A percentile compares a stretch with the other conserved stretches of the same genome.
Conservation (phyloP, 2,113 vertebrate species). For the Catagonus wagneri region DNA sequence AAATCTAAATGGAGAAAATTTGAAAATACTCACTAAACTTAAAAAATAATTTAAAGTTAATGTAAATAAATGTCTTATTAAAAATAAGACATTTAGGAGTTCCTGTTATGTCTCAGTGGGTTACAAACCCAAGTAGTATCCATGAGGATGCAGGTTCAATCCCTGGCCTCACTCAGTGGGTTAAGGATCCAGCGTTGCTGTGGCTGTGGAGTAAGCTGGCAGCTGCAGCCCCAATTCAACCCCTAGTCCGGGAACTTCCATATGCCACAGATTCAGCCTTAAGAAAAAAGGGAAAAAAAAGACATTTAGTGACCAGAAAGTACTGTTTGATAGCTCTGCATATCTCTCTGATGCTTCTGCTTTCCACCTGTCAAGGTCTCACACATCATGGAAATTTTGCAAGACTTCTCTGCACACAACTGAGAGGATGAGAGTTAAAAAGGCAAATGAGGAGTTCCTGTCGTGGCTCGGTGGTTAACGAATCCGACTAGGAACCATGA, state of each 20-base stretch:
- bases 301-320: not conserved
- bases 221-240: too few relatives aligned
- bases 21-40: not conserved
- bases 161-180: too few relatives aligned
- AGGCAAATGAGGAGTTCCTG: not conserved
- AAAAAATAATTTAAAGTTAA: not conserved
- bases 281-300: too few relatives aligned
- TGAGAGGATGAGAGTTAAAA: not conserved
- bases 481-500: too few relatives aligned
- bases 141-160: too few relatives aligned
- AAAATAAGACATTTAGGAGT: not conserved
- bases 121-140: too few relatives aligned
- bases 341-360: not conserved
- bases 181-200: too few relatives aligned
- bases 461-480: too few relatives aligned
- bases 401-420: not conserved
- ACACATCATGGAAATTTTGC: not conserved
- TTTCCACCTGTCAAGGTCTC: not conserved
- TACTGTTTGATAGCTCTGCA: not conserved
- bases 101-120: too few relatives aligned
- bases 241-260: too few relatives aligned
- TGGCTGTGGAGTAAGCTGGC: too few relatives aligned
- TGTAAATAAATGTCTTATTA: not conserved
- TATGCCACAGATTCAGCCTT: too few relatives aligned
- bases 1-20: conserved; percentile 41